Conservation (phyloP, 2,888 invertebrate species). For the Cotesia congregata region DNA sequence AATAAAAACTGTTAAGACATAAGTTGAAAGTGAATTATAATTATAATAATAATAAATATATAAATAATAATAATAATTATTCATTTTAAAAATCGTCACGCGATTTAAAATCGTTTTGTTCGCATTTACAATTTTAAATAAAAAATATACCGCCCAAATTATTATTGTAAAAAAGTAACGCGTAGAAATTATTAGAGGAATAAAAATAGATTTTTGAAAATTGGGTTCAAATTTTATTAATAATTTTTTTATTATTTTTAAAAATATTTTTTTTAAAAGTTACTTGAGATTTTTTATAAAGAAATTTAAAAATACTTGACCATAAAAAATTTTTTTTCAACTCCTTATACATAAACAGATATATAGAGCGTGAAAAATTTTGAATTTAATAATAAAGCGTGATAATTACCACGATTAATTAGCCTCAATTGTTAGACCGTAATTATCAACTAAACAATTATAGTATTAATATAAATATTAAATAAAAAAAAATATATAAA, state of each 20-base stretch:
- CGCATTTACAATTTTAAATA: conserved; percentile 16
- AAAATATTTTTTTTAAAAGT: too few relatives aligned
- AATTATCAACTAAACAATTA: not conserved
- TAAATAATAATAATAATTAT: not conserved
- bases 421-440: conserved; percentile 9
- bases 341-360: not conserved
- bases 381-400: conserved; percentile 25
- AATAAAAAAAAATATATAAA: conserved; percentile 11
- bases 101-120: conserved; percentile 21
- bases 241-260: too few relatives aligned
- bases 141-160: conserved; percentile 28
- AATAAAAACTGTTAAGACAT: conserved; percentile 28
- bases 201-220: not conserved
- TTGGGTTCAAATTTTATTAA: too few relatives aligned
- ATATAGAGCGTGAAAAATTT: conserved; percentile 27
- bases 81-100: conserved; percentile 15
- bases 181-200: conserved; percentile 11
- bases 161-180: conserved; percentile 10
- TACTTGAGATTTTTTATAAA: too few relatives aligned
- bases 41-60: conserved; percentile 10
- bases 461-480: not conserved
- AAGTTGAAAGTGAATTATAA: conserved; percentile 38
- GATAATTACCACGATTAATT: conserved; percentile 26
- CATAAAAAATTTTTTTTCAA: too few relatives aligned
- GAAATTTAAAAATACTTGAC: too few relatives aligned